Evolutionary conservation across 2,113 vertebrate species (phyloP).

Genomic region (Gallinago media): DNA sequence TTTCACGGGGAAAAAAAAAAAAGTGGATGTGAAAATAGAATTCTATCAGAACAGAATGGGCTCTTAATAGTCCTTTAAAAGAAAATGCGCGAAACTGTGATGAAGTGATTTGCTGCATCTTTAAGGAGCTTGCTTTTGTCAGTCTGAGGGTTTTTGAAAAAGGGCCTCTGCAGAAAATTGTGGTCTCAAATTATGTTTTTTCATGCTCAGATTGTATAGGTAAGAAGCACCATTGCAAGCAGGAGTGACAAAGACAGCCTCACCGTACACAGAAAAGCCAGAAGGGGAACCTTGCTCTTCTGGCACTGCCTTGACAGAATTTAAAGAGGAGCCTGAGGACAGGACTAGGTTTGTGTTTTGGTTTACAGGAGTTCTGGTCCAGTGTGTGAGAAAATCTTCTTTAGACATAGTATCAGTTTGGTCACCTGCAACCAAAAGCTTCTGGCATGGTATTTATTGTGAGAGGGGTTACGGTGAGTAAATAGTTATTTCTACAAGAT

Average conservation of each 20-base stretch:
- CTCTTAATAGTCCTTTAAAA: conserved; percentile 32
- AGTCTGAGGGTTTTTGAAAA: not conserved
- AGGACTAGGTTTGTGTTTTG: not conserved
- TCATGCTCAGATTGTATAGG: not conserved
- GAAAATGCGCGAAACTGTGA: not conserved
- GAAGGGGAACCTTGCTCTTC: not conserved
- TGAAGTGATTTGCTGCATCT: not conserved
- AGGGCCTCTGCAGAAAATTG: not conserved
- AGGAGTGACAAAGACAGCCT: not conserved
- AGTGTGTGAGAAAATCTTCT: not conserved
- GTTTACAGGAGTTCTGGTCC: not conserved
- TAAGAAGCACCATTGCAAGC: not conserved
- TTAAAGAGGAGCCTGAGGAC: not conserved
- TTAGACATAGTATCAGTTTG: not conserved
- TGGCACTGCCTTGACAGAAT: not conserved
- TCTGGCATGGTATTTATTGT: not conserved
- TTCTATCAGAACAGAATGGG: conserved; percentile 8
- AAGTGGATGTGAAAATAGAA: not conserved
- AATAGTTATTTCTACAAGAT: not conserved
- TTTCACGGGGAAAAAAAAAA: not conserved
- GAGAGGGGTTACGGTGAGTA: not conserved
- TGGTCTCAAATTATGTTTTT: not conserved
- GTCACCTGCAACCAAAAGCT: not conserved
- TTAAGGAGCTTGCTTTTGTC: conserved; percentile 4
- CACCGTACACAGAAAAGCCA: not conserved